A percentile compares a stretch with the other conserved stretches of the same genome.
Conservation (phyloP, 2,888 invertebrate species). For the Diarsia rubi region DNA sequence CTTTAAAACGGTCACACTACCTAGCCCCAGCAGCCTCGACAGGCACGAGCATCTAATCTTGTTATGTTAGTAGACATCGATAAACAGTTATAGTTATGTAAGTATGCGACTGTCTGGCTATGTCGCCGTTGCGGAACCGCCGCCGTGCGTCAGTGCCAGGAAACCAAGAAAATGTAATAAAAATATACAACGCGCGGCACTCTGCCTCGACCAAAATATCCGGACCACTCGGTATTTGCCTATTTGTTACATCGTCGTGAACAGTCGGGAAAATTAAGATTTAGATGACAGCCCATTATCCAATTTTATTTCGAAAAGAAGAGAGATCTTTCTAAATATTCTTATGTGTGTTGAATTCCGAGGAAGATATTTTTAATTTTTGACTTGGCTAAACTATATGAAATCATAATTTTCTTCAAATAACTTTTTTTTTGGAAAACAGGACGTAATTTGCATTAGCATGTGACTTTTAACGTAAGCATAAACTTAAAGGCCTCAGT, state of each 20-base stretch:
- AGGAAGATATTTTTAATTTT: background rate
- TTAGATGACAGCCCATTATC: constrained; percentile 71
- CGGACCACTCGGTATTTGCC: constrained; percentile 71
- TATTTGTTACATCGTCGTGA: constrained; percentile 68
- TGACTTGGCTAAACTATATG: background rate
- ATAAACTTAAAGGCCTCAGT: background rate
- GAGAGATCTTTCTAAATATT: background rate
- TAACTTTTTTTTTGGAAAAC: background rate
- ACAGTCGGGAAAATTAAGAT: constrained; percentile 75
- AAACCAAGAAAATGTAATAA: constrained; percentile 77
- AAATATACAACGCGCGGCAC: constrained; percentile 79
- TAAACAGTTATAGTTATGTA: constrained; percentile 82
- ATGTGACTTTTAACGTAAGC: background rate
- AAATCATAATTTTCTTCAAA: constrained; percentile 6
- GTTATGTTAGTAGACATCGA: constrained; percentile 90
- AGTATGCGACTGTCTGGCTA: constrained; percentile 76
- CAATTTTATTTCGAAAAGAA: constrained; percentile 72
- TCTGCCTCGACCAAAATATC: constrained; percentile 84
- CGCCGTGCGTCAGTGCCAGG: constrained; percentile 87
- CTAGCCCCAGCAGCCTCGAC: constrained; percentile 87
- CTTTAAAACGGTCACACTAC: constrained; percentile 84
- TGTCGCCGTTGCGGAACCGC: constrained; percentile 80
- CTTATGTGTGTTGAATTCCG: constrained; percentile 15
- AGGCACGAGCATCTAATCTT: constrained; percentile 86
- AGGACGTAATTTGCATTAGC: background rate